Base-by-base conservation (phyloP, 53 echinoderm and acorn worm species). In the Astropecten irregularis region DNA sequence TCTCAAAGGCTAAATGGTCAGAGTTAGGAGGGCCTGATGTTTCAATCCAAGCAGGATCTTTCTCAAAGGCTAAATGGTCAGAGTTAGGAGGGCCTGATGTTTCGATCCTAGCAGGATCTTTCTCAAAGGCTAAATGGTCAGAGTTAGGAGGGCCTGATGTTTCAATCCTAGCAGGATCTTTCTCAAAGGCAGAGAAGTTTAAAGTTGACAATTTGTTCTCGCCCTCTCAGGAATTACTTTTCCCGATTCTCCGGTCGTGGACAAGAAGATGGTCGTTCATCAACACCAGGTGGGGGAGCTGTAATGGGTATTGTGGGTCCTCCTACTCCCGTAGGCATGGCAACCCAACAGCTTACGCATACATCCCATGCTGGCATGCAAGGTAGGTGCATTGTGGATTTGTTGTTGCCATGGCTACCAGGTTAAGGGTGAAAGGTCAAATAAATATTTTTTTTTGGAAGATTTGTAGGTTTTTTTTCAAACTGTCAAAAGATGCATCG, bases 261-360 rank as follows among this genome's bases (percentile, higher is more conserved):
- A 4, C 69, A 76, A 29, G 76, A 85, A 35, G 89, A 81, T n/a
- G 86, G 71, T 33, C 89, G 84, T 18, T 69, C 83, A n/a, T 67
- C 70, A 37, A 90, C 90, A 51, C 88, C 94, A 39, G 91, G 91
- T 69, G 85, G 85, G 30, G 82, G 91, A 38, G 99, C 94, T 33
- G 83, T 99, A 83, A 99, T 99, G 99, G 99, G 99, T 62, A 95
- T 99, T 40, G 99, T 99, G 14, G 99, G 99, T 46, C 99, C 99
- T 1, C 99, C 99, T 40, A 99, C 99, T 33, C 99, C 99, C 11
- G 99, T 99, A 44, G 94, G 94, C 39, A 99, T 95, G 94, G 94
- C 88, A 59, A 90, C 94, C 46, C 97, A 94, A 66, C 94, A 94
- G 71, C 86, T 90, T 46, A 76, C 77, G 70, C 93, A 86, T 44